These are phyloP conservation scores for Spongia lamella DNA, from an alignment of 37 sponge, comb jelly and placozoan genomes.

Conservation along the genomic window DNA sequence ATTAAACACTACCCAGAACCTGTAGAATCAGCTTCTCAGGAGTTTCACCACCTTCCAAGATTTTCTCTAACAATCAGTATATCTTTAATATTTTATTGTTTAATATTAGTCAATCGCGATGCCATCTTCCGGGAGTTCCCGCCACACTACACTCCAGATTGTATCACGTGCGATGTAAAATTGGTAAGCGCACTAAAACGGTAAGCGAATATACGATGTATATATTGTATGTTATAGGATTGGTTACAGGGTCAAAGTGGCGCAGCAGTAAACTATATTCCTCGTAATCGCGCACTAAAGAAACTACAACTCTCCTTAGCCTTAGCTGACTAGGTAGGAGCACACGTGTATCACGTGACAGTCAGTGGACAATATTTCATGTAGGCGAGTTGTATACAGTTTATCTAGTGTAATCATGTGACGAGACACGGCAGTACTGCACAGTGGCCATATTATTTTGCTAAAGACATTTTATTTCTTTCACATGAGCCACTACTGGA, in stretches of 20 bases:
- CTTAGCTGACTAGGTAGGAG: too few species aligned
- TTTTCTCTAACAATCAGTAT: constrained; percentile 27
- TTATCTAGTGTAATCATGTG: too few species aligned
- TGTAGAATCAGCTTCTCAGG: constrained; percentile 52
- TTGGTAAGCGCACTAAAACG: constrained; percentile 61
- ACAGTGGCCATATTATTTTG: too few species aligned
- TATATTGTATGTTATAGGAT: too few species aligned
- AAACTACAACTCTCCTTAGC: too few species aligned
- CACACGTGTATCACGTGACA: too few species aligned
- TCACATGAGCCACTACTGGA: constrained; percentile 95
- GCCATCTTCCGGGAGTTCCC: not conserved
- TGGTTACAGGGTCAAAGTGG: constrained; percentile 83
- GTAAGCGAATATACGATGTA: too few species aligned
- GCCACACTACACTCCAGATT: not conserved
- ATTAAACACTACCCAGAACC: constrained; percentile 44
- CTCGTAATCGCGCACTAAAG: too few species aligned
- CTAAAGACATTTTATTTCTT: constrained; percentile 90
- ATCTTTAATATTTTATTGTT: not conserved
- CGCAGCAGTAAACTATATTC: too few species aligned
- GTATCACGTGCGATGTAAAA: not conserved
- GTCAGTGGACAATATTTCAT: too few species aligned
- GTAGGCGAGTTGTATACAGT: too few species aligned
- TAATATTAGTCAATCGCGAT: not conserved
- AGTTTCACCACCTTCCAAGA: constrained; percentile 23
- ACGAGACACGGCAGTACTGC: too few species aligned